Base-by-base conservation (phyloP, 2,797 vertebrate species). In the Arrhamphus sclerolepis region DNA sequence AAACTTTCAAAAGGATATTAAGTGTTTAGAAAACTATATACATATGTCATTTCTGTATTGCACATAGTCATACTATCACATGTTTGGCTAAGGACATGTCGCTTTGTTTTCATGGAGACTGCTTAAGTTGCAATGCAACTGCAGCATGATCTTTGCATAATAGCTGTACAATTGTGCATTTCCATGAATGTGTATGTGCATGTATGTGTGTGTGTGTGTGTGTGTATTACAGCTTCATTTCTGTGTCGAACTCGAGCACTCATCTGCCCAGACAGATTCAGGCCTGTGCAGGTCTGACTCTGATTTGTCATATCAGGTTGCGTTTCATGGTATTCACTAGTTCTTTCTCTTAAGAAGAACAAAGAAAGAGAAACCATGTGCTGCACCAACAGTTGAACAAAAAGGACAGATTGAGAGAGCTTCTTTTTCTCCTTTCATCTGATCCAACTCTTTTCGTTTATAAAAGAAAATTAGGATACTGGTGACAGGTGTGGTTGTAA, bases 61-160 rank as follows among this genome's bases (percentile, higher is more conserved):
- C 96, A 98, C 97, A 93, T 95, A 92, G 89, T 94, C 91, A 92
- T 89, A 92, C 76, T 79, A 90, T 94, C 92, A 94, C 91, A 90
- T 87, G 88, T 91, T 82, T 87, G 93, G 90, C 91, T 92, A 89
- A 85, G 90, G 72, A 86, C 77, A 69, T 40, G 66, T 72, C 70
- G 62, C 63, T 81, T 78, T 72, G 62, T 78, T 58, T 69, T 61
- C 31, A 62, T 56, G 55, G 68, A 75, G 62, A 64, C 56, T 53
- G 64, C 39, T 74, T 71, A 63, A 72, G 31, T 64, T 77, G 58
- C 52, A 66, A 62, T 19, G 31, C 61, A 55, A 47, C 70, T 43
- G 62, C 28, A 26, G 20, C 56, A 67, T 60, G 28, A 63, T 61
- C 66, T 61, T 78, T 66, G 51, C 60, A 11, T 59, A 69, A 62